Conservation (phyloP, 2,888 invertebrate species). For the Ennomos fuscantarius region DNA sequence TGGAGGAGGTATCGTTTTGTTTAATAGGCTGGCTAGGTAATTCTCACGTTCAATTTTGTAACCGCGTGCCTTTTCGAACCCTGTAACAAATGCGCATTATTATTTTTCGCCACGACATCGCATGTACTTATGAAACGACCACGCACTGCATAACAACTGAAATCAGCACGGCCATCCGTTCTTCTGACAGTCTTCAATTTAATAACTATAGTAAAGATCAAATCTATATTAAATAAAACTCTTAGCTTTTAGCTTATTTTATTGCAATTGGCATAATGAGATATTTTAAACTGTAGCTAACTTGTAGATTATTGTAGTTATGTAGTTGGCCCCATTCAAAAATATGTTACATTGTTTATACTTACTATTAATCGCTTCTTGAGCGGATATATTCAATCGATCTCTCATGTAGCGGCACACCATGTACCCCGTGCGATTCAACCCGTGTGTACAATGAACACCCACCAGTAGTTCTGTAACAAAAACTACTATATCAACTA, state of each 20-base stretch:
- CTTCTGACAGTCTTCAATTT: too few relatives aligned
- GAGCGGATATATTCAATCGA: constrained; percentile 81
- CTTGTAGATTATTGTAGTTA: constrained; percentile 1
- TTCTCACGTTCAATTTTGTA: constrained; percentile 87
- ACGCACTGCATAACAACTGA: too few relatives aligned
- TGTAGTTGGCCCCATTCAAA: too few relatives aligned
- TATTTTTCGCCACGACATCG: neutral
- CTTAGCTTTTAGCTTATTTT: too few relatives aligned
- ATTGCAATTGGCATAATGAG: too few relatives aligned
- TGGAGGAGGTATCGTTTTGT: constrained; percentile 49
- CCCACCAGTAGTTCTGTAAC: constrained; percentile 89
- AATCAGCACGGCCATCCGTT: too few relatives aligned
- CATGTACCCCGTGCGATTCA: constrained; percentile 92
- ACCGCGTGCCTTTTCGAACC: constrained; percentile 87
- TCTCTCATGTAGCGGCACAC: constrained; percentile 91
- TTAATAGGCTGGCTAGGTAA: constrained; percentile 78
- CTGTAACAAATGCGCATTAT: constrained; percentile 67
- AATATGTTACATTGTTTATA: constrained; percentile 40
- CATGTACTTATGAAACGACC: too few relatives aligned
- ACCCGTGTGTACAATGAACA: constrained; percentile 93
- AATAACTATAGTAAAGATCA: too few relatives aligned
- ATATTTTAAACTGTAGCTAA: too few relatives aligned
- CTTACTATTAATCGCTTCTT: constrained; percentile 86
- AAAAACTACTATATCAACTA: constrained; percentile 22
- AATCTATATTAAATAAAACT: too few relatives aligned